Base-by-base conservation (phyloP, 2,113 vertebrate species). In the Hypocryptadius cinnamomeus region DNA sequence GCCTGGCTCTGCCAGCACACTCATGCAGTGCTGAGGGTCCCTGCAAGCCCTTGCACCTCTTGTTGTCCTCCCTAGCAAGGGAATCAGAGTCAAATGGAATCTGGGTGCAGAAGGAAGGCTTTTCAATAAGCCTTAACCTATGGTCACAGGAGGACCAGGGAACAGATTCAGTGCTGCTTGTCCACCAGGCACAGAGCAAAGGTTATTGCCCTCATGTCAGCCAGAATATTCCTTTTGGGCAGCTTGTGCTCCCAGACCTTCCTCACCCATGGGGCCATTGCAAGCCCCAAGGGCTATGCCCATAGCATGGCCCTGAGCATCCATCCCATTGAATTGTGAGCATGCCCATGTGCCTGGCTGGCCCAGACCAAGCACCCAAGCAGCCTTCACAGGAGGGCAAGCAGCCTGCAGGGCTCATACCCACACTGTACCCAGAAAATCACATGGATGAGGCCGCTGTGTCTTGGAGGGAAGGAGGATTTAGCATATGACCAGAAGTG, bases 241-340 rank as follows among this genome's bases (percentile, higher is more conserved):
- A 76, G 31, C 9, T 72, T 40, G 22, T 7, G 2, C 15, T 56
- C 48, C 44, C 28, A 60, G 15, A 35, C 23, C 12, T 40, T 66
- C 23, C 45, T 54, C 2, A 1, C 13, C 8, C 33, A 8, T 24
- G 40, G 20, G 18, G 11, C 6, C 5, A 3, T 5, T 45, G 40
- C 50, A 76, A 71, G 37, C 3, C 40, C 31, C 17, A 44, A 12
- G 31, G 35, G 6, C 44, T 71, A 4, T 39, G 27, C 24, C 47
- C 24, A 15, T 2, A 28, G 37, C 54, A 48, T 0, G 31, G 28
- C 45, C 24, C n/a, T 27, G 13, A 69, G n/a, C 4, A 44, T 5
- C 11, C 40, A 33, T 22, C 11, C 40, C 40, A 15, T 4, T 35
- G 64, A 20, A 21, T 4, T 37, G 19, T 13, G 42, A 42, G 18